Conservation (phyloP, 2,888 invertebrate species). For the Agrilus cyanescens region DNA sequence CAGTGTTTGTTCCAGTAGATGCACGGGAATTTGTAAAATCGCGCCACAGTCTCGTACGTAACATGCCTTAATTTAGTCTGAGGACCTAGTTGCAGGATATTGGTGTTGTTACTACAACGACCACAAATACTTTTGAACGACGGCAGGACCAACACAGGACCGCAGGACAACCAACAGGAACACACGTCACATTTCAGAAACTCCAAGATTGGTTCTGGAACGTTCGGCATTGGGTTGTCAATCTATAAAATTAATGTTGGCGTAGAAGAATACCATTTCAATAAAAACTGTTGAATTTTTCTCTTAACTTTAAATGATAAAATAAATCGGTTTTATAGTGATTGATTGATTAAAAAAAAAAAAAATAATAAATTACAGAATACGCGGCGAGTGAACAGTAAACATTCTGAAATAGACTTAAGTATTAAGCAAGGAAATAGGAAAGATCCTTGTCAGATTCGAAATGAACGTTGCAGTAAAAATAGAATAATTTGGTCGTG, state of each 20-base stretch:
- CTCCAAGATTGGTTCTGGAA: constrained; percentile 18
- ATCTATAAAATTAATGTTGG: constrained; percentile 3
- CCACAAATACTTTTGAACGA: constrained; percentile 29
- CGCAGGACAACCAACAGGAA: constrained; percentile 26
- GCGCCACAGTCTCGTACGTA: constrained; percentile 29
- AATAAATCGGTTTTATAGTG: too few relatives aligned
- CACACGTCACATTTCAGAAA: constrained; percentile 27
- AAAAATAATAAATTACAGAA: too few relatives aligned
- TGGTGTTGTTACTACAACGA: constrained; percentile 20
- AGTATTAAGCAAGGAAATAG: too few relatives aligned
- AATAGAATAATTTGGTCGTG: too few relatives aligned
- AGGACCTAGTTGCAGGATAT: neutral
- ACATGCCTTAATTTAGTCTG: constrained; percentile 21
- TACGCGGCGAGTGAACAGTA: too few relatives aligned
- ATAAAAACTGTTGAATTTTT: too few relatives aligned
- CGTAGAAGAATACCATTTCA: too few relatives aligned
- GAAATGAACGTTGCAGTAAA: too few relatives aligned
- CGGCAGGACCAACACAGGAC: constrained; percentile 27
- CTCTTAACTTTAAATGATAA: too few relatives aligned
- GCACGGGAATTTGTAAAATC: constrained; percentile 30
- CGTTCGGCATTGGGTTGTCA: constrained; percentile 8
- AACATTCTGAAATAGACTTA: too few relatives aligned
- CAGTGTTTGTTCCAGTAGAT: constrained; percentile 27
- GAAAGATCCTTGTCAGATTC: too few relatives aligned
- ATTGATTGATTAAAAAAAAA: too few relatives aligned